phyloP scores from a whole-genome alignment of 1,140 invertebrate genomes.

The Lanistes nyassanus region DNA sequence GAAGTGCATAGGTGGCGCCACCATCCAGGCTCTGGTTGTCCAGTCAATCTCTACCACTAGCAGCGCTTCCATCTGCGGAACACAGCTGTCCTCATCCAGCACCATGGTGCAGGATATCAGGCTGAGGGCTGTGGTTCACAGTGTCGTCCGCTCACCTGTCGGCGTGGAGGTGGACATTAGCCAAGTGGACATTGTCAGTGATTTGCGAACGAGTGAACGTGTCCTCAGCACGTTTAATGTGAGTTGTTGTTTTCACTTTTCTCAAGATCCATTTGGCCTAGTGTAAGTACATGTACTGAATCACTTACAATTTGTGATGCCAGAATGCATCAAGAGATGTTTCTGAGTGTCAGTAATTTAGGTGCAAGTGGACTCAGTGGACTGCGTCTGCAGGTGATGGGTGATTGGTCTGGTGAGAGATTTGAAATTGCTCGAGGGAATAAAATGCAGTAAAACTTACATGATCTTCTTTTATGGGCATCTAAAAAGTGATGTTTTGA shows the following conservation, averaged over 20 bases:
- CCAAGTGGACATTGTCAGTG: conserved; percentile 21
- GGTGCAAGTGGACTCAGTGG: too few relatives aligned
- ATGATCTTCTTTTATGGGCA: too few relatives aligned
- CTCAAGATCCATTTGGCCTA: too few relatives aligned
- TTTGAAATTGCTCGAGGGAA: too few relatives aligned
- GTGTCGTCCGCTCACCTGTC: conserved; percentile 21
- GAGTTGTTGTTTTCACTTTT: conserved; percentile 4
- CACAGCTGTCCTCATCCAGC: conserved; percentile 13
- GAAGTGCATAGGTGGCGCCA: conserved; percentile 31
- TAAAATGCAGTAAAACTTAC: too few relatives aligned
- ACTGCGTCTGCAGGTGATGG: too few relatives aligned
- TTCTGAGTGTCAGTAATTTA: too few relatives aligned
- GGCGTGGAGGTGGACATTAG: background rate
- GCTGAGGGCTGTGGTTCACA: conserved; percentile 37
- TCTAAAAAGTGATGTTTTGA: too few relatives aligned
- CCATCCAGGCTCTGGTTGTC: conserved; percentile 30
- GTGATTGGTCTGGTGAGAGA: too few relatives aligned
- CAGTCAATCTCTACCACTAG: conserved; percentile 21
- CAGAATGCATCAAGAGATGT: too few relatives aligned
- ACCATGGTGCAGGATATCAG: conserved; percentile 25
- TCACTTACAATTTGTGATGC: too few relatives aligned
- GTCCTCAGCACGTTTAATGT: conserved; percentile 19
- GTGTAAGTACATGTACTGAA: too few relatives aligned
- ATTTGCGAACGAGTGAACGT: background rate
- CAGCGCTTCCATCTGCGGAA: background rate